Base-by-base conservation (phyloP, 2,113 vertebrate species). In the Pseudopipra pipra region DNA sequence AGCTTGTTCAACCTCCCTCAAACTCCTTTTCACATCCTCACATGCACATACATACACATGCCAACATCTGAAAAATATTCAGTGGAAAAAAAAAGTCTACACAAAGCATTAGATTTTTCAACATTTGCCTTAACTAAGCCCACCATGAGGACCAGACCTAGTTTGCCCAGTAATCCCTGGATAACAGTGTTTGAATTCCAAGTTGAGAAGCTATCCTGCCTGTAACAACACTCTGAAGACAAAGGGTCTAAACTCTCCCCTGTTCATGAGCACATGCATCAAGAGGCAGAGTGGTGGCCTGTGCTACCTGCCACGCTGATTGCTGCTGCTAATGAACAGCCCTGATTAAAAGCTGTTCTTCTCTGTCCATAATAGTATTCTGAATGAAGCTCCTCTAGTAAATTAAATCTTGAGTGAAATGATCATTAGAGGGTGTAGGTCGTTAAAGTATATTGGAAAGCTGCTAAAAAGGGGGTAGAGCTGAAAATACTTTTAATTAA, bases 401-500 rank as follows among this genome's bases (percentile, higher is more conserved):
- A 92, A 95, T 91, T 72, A 91, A 49, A 81, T 79, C 15, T 52
- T 18, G 33, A 82, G 46, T 3, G 5, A 79, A 87, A 71, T 51
- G 14, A 46, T 65, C 8, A 8, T 94, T 79, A 61, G 37, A 66
- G 8, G 46, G 41, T 54, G 33, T 14, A 80, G 54, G 79, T 92
- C 0, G 0, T 82, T 73, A 41, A 79, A 82, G 19, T 15, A 14
- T 33, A 68, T 56, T 10, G 9, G 28, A 89, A 94, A 94, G 58
- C 37, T 61, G 56, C 49, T 94, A 51, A 82, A 84, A 76, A 9
- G 8, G 44, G 28, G 58, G 37, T 30, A 85, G 81, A 87, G 49
- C 54, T 82, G 87, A 88, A 83, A 73, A 14, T 8, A 28, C 20
- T 87, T 95, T 72, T 52, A 72, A 95, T 89, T 95, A 72, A 82